These are phyloP conservation scores for Margaritifera margaritifera DNA, from an alignment of 2,888 invertebrate species.

Conservation along the genomic window DNA sequence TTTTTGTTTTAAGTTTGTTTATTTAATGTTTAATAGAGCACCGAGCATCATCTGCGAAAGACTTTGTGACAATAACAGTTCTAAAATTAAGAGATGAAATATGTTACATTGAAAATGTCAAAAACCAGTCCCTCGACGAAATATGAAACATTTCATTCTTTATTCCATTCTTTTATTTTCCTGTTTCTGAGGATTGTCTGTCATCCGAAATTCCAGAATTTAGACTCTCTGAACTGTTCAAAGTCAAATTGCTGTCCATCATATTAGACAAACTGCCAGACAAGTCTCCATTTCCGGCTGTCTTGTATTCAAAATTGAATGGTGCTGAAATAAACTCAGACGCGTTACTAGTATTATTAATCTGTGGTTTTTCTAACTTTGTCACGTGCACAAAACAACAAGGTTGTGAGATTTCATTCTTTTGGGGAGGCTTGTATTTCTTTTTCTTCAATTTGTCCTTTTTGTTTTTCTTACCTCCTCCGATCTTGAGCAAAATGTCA, in stretches of 20 bases:
- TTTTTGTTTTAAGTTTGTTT: too few relatives aligned
- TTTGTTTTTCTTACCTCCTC: slow-evolving; percentile 71
- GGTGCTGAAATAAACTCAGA: slow-evolving; percentile 29
- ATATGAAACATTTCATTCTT: too few relatives aligned
- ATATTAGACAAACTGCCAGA: slow-evolving; percentile 29
- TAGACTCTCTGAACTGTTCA: slow-evolving; percentile 44
- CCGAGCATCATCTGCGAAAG: too few relatives aligned
- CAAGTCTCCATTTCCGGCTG: slow-evolving; percentile 19
- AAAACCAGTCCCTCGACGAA: too few relatives aligned
- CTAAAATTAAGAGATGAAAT: too few relatives aligned
- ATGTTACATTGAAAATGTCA: too few relatives aligned
- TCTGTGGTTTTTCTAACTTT: slow-evolving; percentile 77
- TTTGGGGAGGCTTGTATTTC: slow-evolving; percentile 79
- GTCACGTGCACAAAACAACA: slow-evolving; percentile 90
- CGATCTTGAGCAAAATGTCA: slow-evolving; percentile 82
- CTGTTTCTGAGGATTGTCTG: slow-evolving; percentile 29
- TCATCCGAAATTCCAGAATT: slow-evolving; percentile 53
- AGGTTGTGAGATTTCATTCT: slow-evolving; percentile 87
- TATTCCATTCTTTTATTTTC: slow-evolving; percentile 12
- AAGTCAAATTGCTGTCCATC: slow-evolving; percentile 34
- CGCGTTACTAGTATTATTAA: slow-evolving; percentile 19
- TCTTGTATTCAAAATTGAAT: slow-evolving; percentile 34
- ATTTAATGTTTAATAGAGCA: too few relatives aligned
- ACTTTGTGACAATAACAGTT: too few relatives aligned
- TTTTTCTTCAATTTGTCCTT: slow-evolving; percentile 53